phyloP scores from a whole-genome alignment of 2,797 vertebrate species.

The Poecilia picta region DNA sequence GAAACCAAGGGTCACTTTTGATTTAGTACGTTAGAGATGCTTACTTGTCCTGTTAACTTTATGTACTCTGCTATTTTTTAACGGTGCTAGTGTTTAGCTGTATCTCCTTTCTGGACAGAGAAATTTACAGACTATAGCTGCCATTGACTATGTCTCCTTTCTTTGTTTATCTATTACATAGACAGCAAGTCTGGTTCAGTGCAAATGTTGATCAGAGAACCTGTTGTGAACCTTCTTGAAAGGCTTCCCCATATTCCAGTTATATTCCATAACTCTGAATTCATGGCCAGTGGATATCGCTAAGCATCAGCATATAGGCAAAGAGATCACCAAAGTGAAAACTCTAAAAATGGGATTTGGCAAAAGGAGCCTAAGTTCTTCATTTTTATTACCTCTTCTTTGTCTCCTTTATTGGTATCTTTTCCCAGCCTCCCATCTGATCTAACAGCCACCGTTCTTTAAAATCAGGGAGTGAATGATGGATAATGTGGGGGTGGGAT shows the following conservation, averaged over 20 bases:
- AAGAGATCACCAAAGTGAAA: neutral
- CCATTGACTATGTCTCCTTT: neutral
- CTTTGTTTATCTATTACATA: neutral
- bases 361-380: neutral
- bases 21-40: neutral
- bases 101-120: neutral
- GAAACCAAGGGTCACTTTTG: neutral
- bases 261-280: neutral
- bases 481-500: neutral
- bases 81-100: neutral
- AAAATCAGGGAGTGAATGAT: conserved; percentile 25
- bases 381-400: neutral
- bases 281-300: neutral
- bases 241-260: neutral
- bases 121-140: neutral
- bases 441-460: conserved; percentile 9
- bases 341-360: neutral
- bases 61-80: neutral
- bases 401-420: neutral
- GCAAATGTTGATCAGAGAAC: neutral
- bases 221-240: neutral
- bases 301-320: neutral
- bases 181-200: neutral
- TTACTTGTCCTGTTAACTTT: neutral
- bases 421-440: neutral